Conservation (phyloP, 2,797 vertebrate species). For the Enoplosus armatus region DNA sequence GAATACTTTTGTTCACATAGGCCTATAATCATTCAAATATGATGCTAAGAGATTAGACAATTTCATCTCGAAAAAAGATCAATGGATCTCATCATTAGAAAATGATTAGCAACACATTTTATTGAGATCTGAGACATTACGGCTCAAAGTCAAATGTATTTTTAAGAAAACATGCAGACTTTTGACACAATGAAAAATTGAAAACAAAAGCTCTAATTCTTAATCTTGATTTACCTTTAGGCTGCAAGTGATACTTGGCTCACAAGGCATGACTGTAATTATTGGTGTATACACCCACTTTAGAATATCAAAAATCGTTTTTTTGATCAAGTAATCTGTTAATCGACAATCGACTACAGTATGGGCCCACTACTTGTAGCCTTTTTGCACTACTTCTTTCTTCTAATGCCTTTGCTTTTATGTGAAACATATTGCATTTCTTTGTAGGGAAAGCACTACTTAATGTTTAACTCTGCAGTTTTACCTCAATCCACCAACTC, state of each 20-base stretch:
- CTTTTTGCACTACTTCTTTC: neutral
- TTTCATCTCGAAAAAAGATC: neutral
- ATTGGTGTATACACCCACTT: too few relatives aligned
- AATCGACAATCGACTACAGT: neutral
- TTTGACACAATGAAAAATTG: too few relatives aligned
- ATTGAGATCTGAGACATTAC: neutral
- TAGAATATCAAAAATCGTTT: too few relatives aligned
- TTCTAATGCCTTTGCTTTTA: neutral
- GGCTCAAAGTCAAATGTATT: too few relatives aligned
- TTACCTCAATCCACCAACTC: neutral
- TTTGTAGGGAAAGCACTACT: neutral
- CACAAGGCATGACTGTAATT: too few relatives aligned
- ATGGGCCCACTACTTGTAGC: neutral
- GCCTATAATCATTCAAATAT: constrained; percentile 1
- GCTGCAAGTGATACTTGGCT: too few relatives aligned
- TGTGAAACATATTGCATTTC: neutral
- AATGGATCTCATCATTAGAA: neutral
- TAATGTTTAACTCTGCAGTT: neutral
- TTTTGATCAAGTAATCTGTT: neutral
- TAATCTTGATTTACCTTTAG: too few relatives aligned
- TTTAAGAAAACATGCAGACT: too few relatives aligned
- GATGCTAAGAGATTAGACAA: neutral
- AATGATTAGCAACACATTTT: neutral
- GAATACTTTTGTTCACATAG: neutral
- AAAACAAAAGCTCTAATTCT: too few relatives aligned